phyloP scores from a whole-genome alignment of 1,140 invertebrate species.

The Meloidogyne chitwoodi region DNA sequence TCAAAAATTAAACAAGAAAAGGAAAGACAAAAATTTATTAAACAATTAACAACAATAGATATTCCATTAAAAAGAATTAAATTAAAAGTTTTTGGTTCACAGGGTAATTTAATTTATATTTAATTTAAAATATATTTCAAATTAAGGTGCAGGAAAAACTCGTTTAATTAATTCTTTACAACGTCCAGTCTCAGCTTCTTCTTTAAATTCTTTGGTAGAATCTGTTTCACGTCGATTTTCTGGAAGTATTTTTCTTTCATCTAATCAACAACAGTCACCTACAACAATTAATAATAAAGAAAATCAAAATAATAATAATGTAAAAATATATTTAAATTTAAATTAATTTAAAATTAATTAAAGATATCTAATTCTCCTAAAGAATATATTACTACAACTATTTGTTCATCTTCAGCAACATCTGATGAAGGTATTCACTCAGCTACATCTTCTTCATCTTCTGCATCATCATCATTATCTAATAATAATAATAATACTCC shows the following conservation, averaged over 20 bases:
- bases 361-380: too few relatives aligned
- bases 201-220: slow-evolving; percentile 44
- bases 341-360: too few relatives aligned
- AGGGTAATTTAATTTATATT: background rate
- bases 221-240: slow-evolving; percentile 55
- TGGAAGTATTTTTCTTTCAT: slow-evolving; percentile 38
- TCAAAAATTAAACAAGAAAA: slow-evolving; percentile 69
- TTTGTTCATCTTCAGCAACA: slow-evolving; percentile 24
- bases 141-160: slow-evolving; percentile 70
- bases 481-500: background rate
- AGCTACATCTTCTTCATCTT: slow-evolving; percentile 19
- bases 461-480: background rate
- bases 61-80: slow-evolving; percentile 71
- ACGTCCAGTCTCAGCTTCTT: slow-evolving; percentile 15
- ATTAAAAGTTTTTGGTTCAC: slow-evolving; percentile 70
- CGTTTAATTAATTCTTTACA: slow-evolving; percentile 72
- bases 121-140: background rate
- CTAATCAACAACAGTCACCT: background rate
- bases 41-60: slow-evolving; percentile 70
- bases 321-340: too few relatives aligned
- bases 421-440: slow-evolving; percentile 41
- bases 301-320: background rate
- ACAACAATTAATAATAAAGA: background rate
- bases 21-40: slow-evolving; percentile 67
- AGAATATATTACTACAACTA: too few relatives aligned